A percentile compares a stretch with the other conserved stretches of the same genome.
Conservation (phyloP, 2,888 invertebrate species). For the Plusia festucae region DNA sequence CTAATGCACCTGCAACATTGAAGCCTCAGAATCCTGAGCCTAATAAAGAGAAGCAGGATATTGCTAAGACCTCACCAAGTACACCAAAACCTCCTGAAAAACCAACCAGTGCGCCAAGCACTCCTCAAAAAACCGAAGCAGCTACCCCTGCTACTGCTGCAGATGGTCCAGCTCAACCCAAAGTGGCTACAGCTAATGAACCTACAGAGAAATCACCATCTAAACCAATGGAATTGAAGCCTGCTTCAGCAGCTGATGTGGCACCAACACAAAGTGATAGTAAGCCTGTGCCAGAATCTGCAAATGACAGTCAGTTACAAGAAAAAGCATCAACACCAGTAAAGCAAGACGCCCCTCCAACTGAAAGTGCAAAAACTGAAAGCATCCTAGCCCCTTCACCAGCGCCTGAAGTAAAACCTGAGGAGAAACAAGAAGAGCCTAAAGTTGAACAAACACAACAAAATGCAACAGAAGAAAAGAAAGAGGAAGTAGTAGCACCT, state of each 20-base stretch:
- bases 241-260: constrained; percentile 79
- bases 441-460: constrained; percentile 64
- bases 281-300: constrained; percentile 81
- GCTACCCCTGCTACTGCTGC: constrained; percentile 66
- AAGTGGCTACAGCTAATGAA: constrained; percentile 81
- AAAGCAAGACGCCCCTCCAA: constrained; percentile 65
- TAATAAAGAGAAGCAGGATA: constrained; percentile 83
- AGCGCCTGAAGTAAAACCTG: constrained; percentile 62
- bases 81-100: constrained; percentile 85
- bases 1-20: constrained; percentile 72
- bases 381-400: constrained; percentile 33
- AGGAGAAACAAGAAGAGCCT: constrained; percentile 72
- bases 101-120: constrained; percentile 69
- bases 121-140: constrained; percentile 78
- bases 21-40: constrained; percentile 82
- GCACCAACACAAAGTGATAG: constrained; percentile 81
- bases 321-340: constrained; percentile 70
- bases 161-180: constrained; percentile 76
- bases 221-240: constrained; percentile 80
- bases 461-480: constrained; percentile 62
- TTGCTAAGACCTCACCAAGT: constrained; percentile 84
- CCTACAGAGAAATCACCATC: constrained; percentile 79
- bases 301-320: constrained; percentile 76
- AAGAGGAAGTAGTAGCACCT: constrained; percentile 64
- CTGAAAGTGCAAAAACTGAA: constrained; percentile 72